Percentiles rank a stretch among this genome's conserved stretches.
These are phyloP conservation scores for Chrysaora quinquecirrha DNA, from an alignment of 30 jellyfish, hydroid and myxozoan genomes.

Conservation along the genomic window DNA sequence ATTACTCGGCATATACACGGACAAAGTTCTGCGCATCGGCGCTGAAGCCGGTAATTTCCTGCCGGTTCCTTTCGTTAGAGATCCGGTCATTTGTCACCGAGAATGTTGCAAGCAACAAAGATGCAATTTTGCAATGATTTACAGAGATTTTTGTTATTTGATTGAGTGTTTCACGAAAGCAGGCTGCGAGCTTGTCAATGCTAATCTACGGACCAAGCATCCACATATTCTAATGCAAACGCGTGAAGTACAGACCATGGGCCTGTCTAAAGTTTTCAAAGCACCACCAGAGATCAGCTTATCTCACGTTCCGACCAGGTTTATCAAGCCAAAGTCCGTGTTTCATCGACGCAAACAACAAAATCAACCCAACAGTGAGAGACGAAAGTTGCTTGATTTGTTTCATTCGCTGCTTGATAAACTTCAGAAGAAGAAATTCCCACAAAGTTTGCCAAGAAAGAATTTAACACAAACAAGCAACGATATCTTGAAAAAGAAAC, in stretches of 20 bases:
- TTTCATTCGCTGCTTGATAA: conserved; percentile 30
- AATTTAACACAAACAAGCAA: too few relatives aligned
- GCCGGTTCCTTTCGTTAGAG: conserved; percentile 69
- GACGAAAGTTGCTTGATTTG: conserved; percentile 20
- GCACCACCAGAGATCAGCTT: conserved; percentile 63
- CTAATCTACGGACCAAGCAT: conserved; percentile 37
- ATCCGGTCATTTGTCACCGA: conserved; percentile 77
- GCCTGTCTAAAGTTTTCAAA: conserved; percentile 49
- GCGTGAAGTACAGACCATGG: conserved; percentile 58
- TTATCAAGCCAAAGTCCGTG: conserved; percentile 52
- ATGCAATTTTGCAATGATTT: conserved; percentile 89
- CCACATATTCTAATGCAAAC: conserved; percentile 79
- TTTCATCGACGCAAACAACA: background rate
- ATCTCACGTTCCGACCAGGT: conserved; percentile 51
- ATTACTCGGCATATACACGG: conserved; percentile 49
- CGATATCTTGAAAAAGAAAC: conserved; percentile 6
- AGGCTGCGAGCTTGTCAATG: conserved; percentile 66
- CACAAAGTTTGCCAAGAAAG: too few relatives aligned
- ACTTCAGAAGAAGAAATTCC: conserved; percentile 19
- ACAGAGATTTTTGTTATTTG: conserved; percentile 77
- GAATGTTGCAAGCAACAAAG: conserved; percentile 74
- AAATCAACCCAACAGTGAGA: background rate
- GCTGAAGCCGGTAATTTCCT: conserved; percentile 81
- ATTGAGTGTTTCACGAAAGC: conserved; percentile 68
- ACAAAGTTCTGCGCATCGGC: conserved; percentile 75